These are phyloP conservation scores for Isichthys henryi DNA, from an alignment of 2,113 vertebrate species.

Conservation along the genomic window DNA sequence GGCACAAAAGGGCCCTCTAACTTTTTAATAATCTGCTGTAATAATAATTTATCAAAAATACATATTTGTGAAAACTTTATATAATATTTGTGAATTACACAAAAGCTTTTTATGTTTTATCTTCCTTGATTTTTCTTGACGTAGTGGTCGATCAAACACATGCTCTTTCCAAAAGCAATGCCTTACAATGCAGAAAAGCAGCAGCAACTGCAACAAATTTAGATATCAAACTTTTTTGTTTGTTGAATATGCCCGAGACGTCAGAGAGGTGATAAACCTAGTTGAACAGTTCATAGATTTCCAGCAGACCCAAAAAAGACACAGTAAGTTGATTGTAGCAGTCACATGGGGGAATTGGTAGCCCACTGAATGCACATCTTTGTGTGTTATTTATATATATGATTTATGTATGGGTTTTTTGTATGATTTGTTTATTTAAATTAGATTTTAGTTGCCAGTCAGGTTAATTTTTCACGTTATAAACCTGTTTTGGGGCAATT, in stretches of 20 bases:
- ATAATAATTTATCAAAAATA: neutral
- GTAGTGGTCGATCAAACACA: neutral
- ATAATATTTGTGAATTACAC: neutral
- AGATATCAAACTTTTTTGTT: no score
- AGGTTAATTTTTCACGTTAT: neutral
- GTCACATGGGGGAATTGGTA: neutral
- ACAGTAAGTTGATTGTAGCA: neutral
- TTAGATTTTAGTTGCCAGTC: neutral
- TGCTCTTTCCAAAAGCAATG: no score
- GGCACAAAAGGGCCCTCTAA: neutral
- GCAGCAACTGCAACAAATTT: no score
- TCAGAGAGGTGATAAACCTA: no score
- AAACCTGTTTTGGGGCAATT: neutral
- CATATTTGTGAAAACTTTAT: neutral
- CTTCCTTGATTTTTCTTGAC: neutral
- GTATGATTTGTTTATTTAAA: neutral
- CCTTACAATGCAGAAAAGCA: no score
- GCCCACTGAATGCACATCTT: neutral
- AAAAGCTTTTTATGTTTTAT: neutral
- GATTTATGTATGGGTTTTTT: neutral
- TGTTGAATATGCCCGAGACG: no score
- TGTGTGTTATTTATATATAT: neutral
- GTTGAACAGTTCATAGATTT: neutral
- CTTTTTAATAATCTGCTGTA: neutral
- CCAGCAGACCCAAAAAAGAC: neutral